Percentiles rank a stretch among this genome's conserved stretches.
Conservation (phyloP, 2,888 invertebrate species). For the Xestoiulus laeticollis region DNA sequence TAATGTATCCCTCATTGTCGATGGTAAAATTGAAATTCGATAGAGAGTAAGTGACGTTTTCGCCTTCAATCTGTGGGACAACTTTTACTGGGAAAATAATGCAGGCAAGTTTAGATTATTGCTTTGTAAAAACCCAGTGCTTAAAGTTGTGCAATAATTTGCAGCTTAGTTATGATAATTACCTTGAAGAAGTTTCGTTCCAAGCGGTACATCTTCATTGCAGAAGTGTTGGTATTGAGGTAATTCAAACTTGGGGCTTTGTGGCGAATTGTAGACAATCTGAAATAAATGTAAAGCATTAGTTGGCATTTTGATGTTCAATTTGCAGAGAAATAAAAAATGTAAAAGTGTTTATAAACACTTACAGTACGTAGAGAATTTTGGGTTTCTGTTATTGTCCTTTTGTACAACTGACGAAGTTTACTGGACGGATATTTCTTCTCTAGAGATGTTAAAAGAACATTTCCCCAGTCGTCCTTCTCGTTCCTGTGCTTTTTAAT, state of each 20-base stretch:
- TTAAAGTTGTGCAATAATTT: not conserved
- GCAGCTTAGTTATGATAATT: no score
- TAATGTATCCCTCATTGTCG: conserved; percentile 52
- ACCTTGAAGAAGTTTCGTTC: conserved; percentile 56
- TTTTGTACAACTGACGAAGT: conserved; percentile 50
- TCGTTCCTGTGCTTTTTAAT: not conserved
- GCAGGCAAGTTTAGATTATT: not conserved
- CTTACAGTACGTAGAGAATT: not conserved
- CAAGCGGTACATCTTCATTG: conserved; percentile 55
- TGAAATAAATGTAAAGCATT: not conserved
- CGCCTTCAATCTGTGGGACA: conserved; percentile 45
- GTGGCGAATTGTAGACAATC: conserved; percentile 6
- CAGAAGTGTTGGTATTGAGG: conserved; percentile 52
- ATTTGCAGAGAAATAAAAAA: no score
- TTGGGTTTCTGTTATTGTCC: not conserved
- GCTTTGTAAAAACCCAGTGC: not conserved
- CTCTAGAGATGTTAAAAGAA: conserved; percentile 30
- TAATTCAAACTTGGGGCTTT: conserved; percentile 53
- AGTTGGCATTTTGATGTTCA: no score
- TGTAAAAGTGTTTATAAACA: not conserved
- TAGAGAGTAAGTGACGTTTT: conserved; percentile 43
- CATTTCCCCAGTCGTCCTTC: conserved; percentile 43
- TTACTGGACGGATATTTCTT: conserved; percentile 42
- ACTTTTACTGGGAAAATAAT: conserved; percentile 42
- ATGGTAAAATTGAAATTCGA: conserved; percentile 55